Base-by-base conservation (phyloP, 1,140 invertebrate genomes). In the Panagrolaimus sp. region DNA sequence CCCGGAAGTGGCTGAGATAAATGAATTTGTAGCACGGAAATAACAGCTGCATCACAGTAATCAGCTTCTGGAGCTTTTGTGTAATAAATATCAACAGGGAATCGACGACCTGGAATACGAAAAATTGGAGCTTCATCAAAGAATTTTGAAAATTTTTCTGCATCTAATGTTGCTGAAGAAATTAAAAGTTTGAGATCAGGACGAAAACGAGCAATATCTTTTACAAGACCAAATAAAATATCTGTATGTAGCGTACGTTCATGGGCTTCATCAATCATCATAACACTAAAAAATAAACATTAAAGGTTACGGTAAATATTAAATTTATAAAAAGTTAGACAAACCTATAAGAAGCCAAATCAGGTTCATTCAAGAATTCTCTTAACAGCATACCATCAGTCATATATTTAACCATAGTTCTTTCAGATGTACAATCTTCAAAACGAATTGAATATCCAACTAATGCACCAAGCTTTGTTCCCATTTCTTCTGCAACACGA, bases 251-350 rank as follows among this genome's bases (percentile, higher is more conserved):
- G 86, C 0, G 96, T 98, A 53, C 96, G 85, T 83, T 99, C 96
- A 84, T 99, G 96, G 76, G 96, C 96, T 87, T 99, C 96, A 83
- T 99, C 96, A 82, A 99, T 96, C 70, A 99, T 98, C 89, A 99
- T 92, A 0, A 97, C 94, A 87, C 91, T 94, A 73, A 67, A 85
- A 83, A 73, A 38, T n/a, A n/a, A 25, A 43, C n/a, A n/a, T n/a
- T 11, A 31, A 46, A 3, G n/a, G 47, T 13, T 9, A 66, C 62
- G 38, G 63, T 66, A 72, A 14, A 7, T n/a, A n/a, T n/a, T n/a
- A n/a, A n/a, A n/a, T n/a, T n/a, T n/a, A 20, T 63, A 27, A 16
- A 53, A 45, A 68, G 14, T 7, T 3, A 5, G 38, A 69, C 31
- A 7, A 63, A 87, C 87, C 87, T 89, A 83, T 96, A 97, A 1